Conservation (phyloP, 1,140 invertebrate species). For the Micrasema longulum region DNA sequence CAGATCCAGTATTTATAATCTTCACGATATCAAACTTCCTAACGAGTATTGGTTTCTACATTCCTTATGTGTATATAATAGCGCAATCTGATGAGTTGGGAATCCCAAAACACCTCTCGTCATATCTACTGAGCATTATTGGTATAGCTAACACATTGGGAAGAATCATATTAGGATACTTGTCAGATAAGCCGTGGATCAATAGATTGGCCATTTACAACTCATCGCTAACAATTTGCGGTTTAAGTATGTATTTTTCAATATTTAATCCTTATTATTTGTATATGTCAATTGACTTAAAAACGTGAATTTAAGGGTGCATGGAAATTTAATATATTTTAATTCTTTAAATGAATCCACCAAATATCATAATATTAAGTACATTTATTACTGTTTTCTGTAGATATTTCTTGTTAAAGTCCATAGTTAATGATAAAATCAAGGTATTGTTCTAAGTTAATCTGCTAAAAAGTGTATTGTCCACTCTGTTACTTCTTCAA, state of each 20-base stretch:
- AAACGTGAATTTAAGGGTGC: too few relatives aligned
- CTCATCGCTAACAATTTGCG: conserved; percentile 84
- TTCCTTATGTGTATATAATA: conserved; percentile 89
- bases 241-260: conserved; percentile 77
- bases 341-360: too few relatives aligned
- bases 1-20: conserved; percentile 88
- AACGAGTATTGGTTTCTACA: conserved; percentile 96
- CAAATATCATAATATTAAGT: too few relatives aligned
- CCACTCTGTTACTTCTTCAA: too few relatives aligned
- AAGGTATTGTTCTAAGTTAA: too few relatives aligned
- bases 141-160: conserved; percentile 92
- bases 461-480: too few relatives aligned
- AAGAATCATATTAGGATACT: conserved; percentile 84
- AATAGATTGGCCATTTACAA: conserved; percentile 93
- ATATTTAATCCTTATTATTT: too few relatives aligned
- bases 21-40: conserved; percentile 95
- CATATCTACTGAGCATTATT: conserved; percentile 81
- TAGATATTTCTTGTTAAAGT: too few relatives aligned
- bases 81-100: conserved; percentile 73
- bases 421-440: too few relatives aligned
- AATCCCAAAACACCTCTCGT: conserved; percentile 70
- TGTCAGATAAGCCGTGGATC: conserved; percentile 89
- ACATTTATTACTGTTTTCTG: too few relatives aligned
- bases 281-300: too few relatives aligned
- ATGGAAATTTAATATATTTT: too few relatives aligned